Evolutionary conservation across 2,113 vertebrate species (phyloP), one percentile per base, ranked within the genome.

Genomic region (Phocoena phocoena): DNA sequence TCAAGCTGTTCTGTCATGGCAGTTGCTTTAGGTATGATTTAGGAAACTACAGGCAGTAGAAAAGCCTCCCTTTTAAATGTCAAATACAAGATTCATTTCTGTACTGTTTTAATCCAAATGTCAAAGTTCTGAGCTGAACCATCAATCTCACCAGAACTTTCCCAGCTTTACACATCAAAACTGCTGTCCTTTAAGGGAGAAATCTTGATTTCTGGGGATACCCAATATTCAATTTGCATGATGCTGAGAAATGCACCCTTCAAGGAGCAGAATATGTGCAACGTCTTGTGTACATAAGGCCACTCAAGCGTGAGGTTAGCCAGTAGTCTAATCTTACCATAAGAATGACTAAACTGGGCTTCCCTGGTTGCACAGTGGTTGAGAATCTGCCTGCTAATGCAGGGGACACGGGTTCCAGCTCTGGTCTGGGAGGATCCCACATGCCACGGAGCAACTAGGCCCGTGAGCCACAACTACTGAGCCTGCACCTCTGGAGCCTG

Each of bases 1-100:
- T 98, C 98, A 98, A 96, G 70, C 91, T 6, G 0, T 97, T 98
- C 96, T 98, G 97, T 97, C 98, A 96, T 50, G 94, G 96, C 95
- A 96, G 87, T 97, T 98, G 93, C 95, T 98, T 98, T 97, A 98
- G 93, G 97, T 98, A 77, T 98, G 98, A 98, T 98, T 99, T 99
- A 98, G 97, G 98, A 98, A 98, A 98, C 97, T 93, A 94, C 68
- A 93, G 91, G 95, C 98, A 76, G 92, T 98, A 97, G 97, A 98
- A 99, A 99, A 98, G 97, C 97, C 98, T 98, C 98, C 97, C 97
- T 97, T 98, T 98, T 98, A 98, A 98, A 98, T 98, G 98, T 98
- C 98, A 99, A 98, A 98, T 98, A 97, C 96, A 98, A 98, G 98
- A 98, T 99, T 98, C 96, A 98, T 98, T 98, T 98, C 97, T 98